These are phyloP conservation scores for Austrolebias charrua DNA, from an alignment of 2,797 vertebrate species.

Conservation along the genomic window DNA sequence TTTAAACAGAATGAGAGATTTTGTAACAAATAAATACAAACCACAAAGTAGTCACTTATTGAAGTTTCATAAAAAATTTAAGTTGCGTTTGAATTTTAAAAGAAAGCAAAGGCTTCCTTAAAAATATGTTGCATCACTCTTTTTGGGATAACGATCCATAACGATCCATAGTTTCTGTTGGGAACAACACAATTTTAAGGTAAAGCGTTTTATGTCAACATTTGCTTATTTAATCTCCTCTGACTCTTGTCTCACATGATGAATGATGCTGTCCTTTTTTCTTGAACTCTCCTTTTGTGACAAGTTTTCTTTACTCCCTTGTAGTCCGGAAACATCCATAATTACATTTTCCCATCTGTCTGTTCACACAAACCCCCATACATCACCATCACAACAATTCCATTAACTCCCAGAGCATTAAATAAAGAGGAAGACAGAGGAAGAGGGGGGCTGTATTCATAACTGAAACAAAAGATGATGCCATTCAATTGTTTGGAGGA, in stretches of 20 bases:
- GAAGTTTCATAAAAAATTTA: background rate
- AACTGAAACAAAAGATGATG: conserved; percentile 65
- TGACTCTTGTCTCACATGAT: conserved; percentile 66
- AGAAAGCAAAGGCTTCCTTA: conserved; percentile 16
- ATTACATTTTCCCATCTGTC: conserved; percentile 79
- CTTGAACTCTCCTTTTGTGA: conserved; percentile 71
- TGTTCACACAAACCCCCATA: conserved; percentile 61
- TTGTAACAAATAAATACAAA: background rate
- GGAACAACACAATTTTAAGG: conserved; percentile 50
- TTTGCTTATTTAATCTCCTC: conserved; percentile 64
- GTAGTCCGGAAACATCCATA: conserved; percentile 67
- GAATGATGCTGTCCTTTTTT: conserved; percentile 67
- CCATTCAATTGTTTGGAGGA: conserved; percentile 37
- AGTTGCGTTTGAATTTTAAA: background rate
- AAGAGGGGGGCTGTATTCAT: conserved; percentile 37
- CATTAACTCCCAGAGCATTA: conserved; percentile 69
- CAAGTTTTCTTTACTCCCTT: conserved; percentile 49
- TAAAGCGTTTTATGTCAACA: conserved; percentile 65
- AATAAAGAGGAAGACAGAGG: conserved; percentile 31
- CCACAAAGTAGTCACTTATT: background rate
- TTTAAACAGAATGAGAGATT: too few species aligned
- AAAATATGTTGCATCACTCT: conserved; percentile 11
- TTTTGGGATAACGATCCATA: conserved; percentile 32
- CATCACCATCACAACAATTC: conserved; percentile 78
- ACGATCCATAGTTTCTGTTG: conserved; percentile 18